Evolutionary conservation across 2,113 vertebrate species (phyloP), one percentile per base, ranked within the genome.

Genomic region (Osmerus mordax): DNA sequence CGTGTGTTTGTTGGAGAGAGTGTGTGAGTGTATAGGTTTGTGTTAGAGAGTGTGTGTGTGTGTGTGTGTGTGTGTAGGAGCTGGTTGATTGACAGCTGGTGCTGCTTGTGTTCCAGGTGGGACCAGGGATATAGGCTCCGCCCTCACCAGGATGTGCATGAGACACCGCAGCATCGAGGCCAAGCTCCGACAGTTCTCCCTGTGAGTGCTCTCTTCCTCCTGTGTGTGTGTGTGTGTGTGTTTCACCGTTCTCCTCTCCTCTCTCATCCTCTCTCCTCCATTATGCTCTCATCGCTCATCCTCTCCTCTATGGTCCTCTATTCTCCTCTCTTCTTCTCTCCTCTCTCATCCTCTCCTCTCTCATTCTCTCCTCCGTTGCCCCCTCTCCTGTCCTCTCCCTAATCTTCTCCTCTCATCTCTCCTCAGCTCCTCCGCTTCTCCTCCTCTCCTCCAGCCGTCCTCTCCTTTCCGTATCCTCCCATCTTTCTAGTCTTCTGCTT

Each of bases 101-200:
- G 18, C 56, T 71, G 78, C 73, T 73, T 82, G 59, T 29, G 4
- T 75, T 0, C 69, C 89, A 97, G 95, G 95, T 61, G 95, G 94
- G 73, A 96, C 95, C 0, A 85, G 95, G 72, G 95, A 96, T 84
- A 95, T 97, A 0, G 95, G 95, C 55, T 96, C 95, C 0, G 94
- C 95, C 0, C 92, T 97, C 85, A 97, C 95, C 75, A 94, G 95
- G 66, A 96, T 97, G 95, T 96, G 95, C 84, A 95, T 97, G 95
- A 89, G 95, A 70, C 95, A 97, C 83, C 93, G 95, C 78, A 95
- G 95, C 90, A 96, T 97, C 47, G 95, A 97, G 89, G 89, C 94
- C 89, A 96, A 96, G 79, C 94, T 97, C 63, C 89, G 94, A 16
- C 94, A 96, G 82, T 95, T 96, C 90, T 96, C 94, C 87, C 94